Evolutionary conservation across 2,888 invertebrate genomes (phyloP), one percentile per base, ranked within the genome.

Genomic region (Acanthosoma haemorrhoidale): DNA sequence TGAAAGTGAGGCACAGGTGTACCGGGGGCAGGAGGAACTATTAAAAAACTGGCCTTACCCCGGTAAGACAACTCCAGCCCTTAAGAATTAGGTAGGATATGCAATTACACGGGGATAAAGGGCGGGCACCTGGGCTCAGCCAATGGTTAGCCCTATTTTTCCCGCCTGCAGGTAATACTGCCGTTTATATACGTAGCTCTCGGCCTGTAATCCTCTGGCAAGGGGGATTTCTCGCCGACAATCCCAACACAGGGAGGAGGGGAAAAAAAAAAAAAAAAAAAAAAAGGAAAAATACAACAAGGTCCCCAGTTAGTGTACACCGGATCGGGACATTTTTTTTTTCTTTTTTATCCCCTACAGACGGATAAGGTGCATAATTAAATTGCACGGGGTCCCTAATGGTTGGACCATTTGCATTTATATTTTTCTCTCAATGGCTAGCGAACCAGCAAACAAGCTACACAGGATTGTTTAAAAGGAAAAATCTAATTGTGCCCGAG

Each of bases 71-170:
- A 34, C 36, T 32, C 11, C 18, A 34, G 34, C 34, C 18, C 43
- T 16, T 60, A 60, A 60, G 60, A 60, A 60, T 60, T 60, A 60
- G 60, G 31, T 29, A 18, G 60, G 60, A 60, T 60, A 60, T 36
- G 60, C 60, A 60, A 60, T 60, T 60, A 60, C 36, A 18, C 31
- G 6, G 3, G 60, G 60, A 60, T 60, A 29, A 41, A 60, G 32
- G 11, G 4, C 9, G 13, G 34, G 32, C 60, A 60, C 60, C 60
- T 60, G 60, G 34, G 36, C 21, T 11, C 60, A 15, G 41, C 5
- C 36, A 34, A 5, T 8, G 43, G 2, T n/a, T 43, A 43, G 43
- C 4, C 43, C 43, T 43, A 43, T 21, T 21, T 43, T 43, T 43
- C 43, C 43, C 21, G 43, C 21, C 43, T 43, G 3, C 21, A 43